Percentiles rank a stretch among this genome's conserved stretches.
Conservation (phyloP, 23 tunicate species). For the Diplosoma virens region DNA sequence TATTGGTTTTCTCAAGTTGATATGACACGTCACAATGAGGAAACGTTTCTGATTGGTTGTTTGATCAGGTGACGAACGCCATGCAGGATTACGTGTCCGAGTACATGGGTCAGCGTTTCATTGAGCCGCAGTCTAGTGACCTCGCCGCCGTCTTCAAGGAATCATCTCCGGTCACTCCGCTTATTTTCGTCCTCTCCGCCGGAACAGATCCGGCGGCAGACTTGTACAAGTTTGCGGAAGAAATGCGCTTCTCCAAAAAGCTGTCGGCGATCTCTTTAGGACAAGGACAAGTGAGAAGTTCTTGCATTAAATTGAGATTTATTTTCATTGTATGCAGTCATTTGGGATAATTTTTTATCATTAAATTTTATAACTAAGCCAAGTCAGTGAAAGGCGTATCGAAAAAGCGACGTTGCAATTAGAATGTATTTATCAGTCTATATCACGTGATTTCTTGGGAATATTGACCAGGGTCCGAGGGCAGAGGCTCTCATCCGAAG, state of each 20-base stretch:
- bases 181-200: slow-evolving; percentile 94
- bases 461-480: slow-evolving; percentile 80
- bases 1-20: too few relatives aligned
- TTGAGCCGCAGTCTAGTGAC: slow-evolving; percentile 98
- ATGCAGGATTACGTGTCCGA: slow-evolving; percentile 97
- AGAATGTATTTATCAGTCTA: too few relatives aligned
- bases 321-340: too few relatives aligned
- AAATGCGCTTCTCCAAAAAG: slow-evolving; percentile 96
- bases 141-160: slow-evolving; percentile 89
- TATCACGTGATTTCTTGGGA: too few relatives aligned
- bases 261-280: slow-evolving; percentile 96
- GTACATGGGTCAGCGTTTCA: slow-evolving; percentile 96
- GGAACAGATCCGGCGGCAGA: slow-evolving; percentile 99
- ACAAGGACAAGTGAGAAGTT: slow-evolving; percentile 90
- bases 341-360: too few relatives aligned
- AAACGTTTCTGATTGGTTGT: too few relatives aligned
- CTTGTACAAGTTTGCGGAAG: slow-evolving; percentile 97
- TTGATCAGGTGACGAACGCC: slow-evolving; percentile 94
- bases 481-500: slow-evolving; percentile 94
- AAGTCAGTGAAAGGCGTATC: too few relatives aligned
- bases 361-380: too few relatives aligned
- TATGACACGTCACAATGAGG: too few relatives aligned
- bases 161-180: slow-evolving; percentile 93
- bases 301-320: too few relatives aligned
- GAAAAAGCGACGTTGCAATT: too few relatives aligned